Percentiles rank a stretch among this genome's conserved stretches.
Evolutionary conservation across 2,888 invertebrate species (phyloP).

Genomic region (Leistus spinibarbis): DNA sequence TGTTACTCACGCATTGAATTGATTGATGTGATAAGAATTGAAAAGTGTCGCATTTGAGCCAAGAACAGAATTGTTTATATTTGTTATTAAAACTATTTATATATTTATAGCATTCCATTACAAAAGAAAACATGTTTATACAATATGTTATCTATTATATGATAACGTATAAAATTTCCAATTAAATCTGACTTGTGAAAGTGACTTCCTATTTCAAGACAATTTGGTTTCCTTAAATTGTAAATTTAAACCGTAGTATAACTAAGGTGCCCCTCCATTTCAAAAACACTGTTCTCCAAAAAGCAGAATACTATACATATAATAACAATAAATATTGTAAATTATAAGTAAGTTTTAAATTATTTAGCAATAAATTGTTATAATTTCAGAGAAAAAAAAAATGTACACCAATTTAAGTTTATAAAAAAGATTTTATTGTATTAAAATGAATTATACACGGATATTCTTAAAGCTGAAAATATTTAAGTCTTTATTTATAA

Average conservation of each 20-base stretch:
- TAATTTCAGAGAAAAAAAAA: too few relatives aligned
- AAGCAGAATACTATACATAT: not conserved
- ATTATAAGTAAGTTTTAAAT: too few relatives aligned
- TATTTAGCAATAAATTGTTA: too few relatives aligned
- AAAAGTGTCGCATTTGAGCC: not conserved
- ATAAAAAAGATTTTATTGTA: too few relatives aligned
- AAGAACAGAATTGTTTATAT: not conserved
- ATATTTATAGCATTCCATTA: not conserved
- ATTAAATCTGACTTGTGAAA: not conserved
- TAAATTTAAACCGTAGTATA: not conserved
- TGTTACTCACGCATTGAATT: not conserved
- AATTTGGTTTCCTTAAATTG: not conserved
- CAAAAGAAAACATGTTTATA: not conserved
- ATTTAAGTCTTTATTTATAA: too few relatives aligned
- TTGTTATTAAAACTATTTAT: not conserved
- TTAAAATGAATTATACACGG: too few relatives aligned
- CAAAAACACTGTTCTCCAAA: not conserved
- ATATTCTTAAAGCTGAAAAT: too few relatives aligned
- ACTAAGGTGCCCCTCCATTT: not conserved
- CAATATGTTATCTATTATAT: not conserved
- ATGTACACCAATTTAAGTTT: too few relatives aligned
- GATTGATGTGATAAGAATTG: not conserved
- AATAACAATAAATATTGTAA: too few relatives aligned
- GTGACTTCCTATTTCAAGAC: not conserved
- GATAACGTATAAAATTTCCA: not conserved